Base-by-base conservation (phyloP, 2,113 vertebrate genomes). In the Lota lota region DNA sequence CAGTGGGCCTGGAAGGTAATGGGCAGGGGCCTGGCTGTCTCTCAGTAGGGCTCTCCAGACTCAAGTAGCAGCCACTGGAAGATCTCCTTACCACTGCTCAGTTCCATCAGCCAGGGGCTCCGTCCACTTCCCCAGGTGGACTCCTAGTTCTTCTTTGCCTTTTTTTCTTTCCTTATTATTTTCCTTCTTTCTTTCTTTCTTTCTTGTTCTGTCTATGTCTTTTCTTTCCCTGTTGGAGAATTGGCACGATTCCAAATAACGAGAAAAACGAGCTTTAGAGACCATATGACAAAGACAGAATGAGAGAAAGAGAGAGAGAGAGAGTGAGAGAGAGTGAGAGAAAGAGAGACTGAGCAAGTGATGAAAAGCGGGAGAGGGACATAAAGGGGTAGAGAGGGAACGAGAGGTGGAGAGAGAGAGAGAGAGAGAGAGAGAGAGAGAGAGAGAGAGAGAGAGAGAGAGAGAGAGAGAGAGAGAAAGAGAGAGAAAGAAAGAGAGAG, bases 271-370 rank as follows among this genome's bases (percentile, higher is more conserved):
- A 47, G 40, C 10, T 14, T 12, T 47, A 14, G 40, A 47, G 40
- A 47, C 40, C 40, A 47, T 14, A 47, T 47, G 40, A 47, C 40
- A 47, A 47, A 47, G 18, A 70, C 64, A 65, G 14, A 66, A n/a
- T 66, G 22, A 64, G n/a, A 64, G 28, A 36, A 60, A 65, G 73
- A 68, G 63, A 61, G 18, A 20, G 22, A 40, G 62, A 54, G 17
- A 74, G 74, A 83, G 51, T 73, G 77, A 61, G 59, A 80, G 79
- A 74, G 74, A 76, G 50, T 50, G 63, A 50, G 6, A 63, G 24
- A 68, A 15, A 68, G 70, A 65, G 14, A 66, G 19, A 69, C 28
- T 4, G 22, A 64, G n/a, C 64, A 22, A 36, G 63, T 63, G 73
- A 68, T 61, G 58, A 17, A 40, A 14, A 40, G 33, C 36, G 15